phyloP scores from a whole-genome alignment of 2,888 invertebrate species.

The Sycophila texana region DNA sequence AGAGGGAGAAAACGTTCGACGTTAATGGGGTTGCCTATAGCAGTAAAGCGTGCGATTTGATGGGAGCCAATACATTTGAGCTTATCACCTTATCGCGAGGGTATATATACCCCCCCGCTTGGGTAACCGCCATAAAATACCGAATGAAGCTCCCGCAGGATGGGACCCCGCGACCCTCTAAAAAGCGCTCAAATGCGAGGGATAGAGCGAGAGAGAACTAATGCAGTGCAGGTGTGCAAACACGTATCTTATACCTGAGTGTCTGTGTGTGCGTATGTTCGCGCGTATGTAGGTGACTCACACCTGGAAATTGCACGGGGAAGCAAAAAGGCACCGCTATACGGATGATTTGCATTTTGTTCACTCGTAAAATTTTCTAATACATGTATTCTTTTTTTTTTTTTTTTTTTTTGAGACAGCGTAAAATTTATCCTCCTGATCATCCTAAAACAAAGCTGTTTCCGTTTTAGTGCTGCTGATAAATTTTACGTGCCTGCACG shows the following conservation, averaged over 20 bases:
- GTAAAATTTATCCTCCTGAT: neutral
- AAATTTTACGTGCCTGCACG: no score
- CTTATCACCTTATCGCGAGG: slow-evolving; percentile 75
- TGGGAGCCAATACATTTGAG: slow-evolving; percentile 75
- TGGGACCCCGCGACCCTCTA: slow-evolving; percentile 48
- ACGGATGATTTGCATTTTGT: no score
- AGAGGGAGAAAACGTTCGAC: slow-evolving; percentile 62
- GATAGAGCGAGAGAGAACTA: slow-evolving; percentile 11
- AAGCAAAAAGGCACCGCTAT: no score
- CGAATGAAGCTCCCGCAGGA: slow-evolving; percentile 69
- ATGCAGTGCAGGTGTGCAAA: neutral
- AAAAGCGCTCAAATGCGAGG: neutral
- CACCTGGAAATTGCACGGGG: no score
- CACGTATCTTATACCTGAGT: neutral
- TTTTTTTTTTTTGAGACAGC: no score
- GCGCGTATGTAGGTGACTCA: neutral
- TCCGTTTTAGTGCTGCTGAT: no score
- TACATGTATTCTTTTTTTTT: no score
- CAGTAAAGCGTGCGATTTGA: slow-evolving; percentile 74
- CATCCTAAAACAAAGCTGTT: neutral
- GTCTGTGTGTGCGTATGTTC: neutral
- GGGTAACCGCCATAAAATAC: slow-evolving; percentile 71
- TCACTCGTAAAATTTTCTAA: no score
- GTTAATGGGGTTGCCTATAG: slow-evolving; percentile 70
- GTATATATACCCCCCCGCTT: slow-evolving; percentile 64